phyloP scores from a whole-genome alignment of 2,888 invertebrate species.

The Stenchaetothrips biformis region DNA sequence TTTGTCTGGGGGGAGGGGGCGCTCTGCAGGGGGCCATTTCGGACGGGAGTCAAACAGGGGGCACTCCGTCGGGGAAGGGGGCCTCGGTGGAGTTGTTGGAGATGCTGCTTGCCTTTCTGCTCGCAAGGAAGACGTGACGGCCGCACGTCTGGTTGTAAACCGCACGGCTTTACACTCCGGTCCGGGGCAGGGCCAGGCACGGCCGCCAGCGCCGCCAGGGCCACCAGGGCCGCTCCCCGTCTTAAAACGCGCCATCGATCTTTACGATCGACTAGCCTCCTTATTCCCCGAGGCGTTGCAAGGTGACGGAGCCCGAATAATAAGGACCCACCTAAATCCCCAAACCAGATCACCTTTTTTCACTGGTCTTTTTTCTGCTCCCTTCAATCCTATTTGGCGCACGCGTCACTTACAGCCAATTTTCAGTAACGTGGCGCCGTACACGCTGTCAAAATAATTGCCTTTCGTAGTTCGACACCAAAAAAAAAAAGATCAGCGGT shows the following conservation, averaged over 20 bases:
- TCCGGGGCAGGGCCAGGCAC: not conserved
- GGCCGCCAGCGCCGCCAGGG: not conserved
- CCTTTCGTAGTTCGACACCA: too few relatives aligned
- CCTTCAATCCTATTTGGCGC: not conserved
- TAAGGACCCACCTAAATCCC: not conserved
- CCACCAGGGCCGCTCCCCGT: not conserved
- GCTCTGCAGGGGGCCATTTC: not conserved
- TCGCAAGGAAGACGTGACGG: not conserved
- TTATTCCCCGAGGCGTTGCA: conserved; percentile 2
- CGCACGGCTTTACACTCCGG: not conserved
- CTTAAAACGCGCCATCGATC: conserved; percentile 5
- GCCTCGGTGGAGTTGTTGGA: not conserved
- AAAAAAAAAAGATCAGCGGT: too few relatives aligned
- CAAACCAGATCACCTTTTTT: not conserved
- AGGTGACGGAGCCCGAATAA: conserved; percentile 10
- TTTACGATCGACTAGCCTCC: not conserved
- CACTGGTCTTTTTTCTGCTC: not conserved
- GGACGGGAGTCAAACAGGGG: not conserved
- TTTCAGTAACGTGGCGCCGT: too few relatives aligned
- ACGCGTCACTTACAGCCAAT: too few relatives aligned
- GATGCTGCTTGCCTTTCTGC: too few relatives aligned
- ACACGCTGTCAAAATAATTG: too few relatives aligned
- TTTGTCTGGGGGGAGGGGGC: not conserved
- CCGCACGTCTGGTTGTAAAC: not conserved
- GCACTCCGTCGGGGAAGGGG: too few relatives aligned